Conservation (phyloP, 2,888 invertebrate genomes). For the Strigamia transsilvanica region DNA sequence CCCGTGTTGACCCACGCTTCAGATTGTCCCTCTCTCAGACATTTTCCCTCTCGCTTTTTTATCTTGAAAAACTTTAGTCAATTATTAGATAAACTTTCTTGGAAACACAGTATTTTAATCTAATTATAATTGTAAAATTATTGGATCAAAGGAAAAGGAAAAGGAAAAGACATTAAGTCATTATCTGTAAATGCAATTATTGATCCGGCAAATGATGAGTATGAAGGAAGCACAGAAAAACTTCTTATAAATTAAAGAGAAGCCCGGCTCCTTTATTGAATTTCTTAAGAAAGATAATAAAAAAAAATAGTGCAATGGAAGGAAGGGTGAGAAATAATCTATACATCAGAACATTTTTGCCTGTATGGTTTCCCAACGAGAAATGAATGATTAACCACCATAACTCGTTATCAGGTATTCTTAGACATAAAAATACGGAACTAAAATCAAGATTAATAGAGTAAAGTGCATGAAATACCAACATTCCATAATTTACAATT, state of each 20-base stretch:
- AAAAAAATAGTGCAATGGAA: background rate
- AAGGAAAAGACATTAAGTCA: constrained; percentile 22
- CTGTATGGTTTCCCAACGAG: background rate
- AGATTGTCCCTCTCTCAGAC: background rate
- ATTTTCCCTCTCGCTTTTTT: background rate
- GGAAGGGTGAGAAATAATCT: background rate
- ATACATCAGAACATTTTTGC: background rate
- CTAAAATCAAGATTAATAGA: background rate
- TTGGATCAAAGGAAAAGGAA: constrained; percentile 37
- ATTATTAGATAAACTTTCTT: background rate
- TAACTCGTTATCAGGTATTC: background rate
- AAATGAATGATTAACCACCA: constrained; percentile 16
- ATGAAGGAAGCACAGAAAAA: background rate
- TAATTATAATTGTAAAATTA: constrained; percentile 17
- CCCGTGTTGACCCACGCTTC: constrained; percentile 24
- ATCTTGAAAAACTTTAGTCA: background rate
- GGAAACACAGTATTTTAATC: background rate
- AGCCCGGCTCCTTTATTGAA: background rate
- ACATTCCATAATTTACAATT: background rate
- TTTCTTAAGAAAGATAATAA: background rate
- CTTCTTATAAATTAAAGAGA: background rate
- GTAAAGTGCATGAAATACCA: background rate
- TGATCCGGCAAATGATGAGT: constrained; percentile 32
- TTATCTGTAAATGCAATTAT: constrained; percentile 48
- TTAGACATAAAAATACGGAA: background rate